A percentile compares a stretch with the other conserved stretches of the same genome.
These are phyloP conservation scores for Rallus limicola DNA, from an alignment of 2,113 vertebrate genomes.

Conservation along the genomic window DNA sequence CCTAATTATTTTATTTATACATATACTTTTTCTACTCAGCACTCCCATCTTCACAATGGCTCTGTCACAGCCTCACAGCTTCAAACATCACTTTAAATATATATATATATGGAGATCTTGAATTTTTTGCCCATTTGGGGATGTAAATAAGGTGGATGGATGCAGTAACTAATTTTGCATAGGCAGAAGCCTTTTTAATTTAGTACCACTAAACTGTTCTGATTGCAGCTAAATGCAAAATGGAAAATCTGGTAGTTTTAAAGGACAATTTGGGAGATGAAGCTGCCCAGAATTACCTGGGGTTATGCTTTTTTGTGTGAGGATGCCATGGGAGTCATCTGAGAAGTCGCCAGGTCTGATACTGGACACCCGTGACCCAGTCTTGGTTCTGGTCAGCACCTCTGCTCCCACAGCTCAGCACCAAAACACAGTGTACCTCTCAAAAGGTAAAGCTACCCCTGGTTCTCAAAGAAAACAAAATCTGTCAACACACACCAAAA, in stretches of 20 bases:
- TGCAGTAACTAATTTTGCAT: not conserved
- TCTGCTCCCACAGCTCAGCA: not conserved
- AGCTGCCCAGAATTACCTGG: not conserved
- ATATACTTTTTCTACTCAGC: not conserved
- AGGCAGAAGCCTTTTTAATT: not conserved
- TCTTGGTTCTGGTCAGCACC: not conserved
- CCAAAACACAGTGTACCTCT: fast-evolving
- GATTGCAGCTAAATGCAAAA: not conserved
- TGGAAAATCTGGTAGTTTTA: not conserved
- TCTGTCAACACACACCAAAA: not conserved
- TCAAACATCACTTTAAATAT: not conserved
- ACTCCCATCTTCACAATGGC: not conserved
- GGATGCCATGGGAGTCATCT: not conserved
- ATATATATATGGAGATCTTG: fast-evolving
- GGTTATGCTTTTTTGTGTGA: not conserved
- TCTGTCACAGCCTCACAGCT: not conserved
- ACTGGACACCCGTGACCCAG: fast-evolving
- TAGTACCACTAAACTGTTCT: not conserved
- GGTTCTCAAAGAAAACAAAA: not conserved
- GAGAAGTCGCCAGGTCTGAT: not conserved
- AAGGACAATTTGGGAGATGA: not conserved
- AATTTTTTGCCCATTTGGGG: not conserved
- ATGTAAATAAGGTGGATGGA: not conserved
- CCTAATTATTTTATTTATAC: not conserved
- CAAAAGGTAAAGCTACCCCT: not conserved